A percentile compares a stretch with the other conserved stretches of the same genome.
These are phyloP conservation scores for Drosophila trapezifrons DNA, from an alignment of 1,140 invertebrate genomes.

Conservation along the genomic window DNA sequence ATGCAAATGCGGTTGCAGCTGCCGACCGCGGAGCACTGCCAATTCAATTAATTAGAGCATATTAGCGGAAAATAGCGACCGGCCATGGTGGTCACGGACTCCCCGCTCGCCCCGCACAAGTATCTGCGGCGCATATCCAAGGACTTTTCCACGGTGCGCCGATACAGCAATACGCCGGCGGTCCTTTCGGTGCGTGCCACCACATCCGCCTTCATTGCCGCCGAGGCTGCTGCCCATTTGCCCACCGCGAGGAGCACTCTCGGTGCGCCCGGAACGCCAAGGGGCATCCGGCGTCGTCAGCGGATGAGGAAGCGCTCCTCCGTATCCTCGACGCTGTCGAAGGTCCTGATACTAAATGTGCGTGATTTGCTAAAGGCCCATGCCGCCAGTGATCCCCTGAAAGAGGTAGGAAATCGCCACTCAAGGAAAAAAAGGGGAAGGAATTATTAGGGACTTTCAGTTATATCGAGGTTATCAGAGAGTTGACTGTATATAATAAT, in stretches of 20 bases:
- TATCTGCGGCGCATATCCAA: slow-evolving; percentile 79
- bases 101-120: slow-evolving; percentile 66
- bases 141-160: slow-evolving; percentile 78
- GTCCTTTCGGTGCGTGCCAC: slow-evolving; percentile 16
- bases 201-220: slow-evolving; percentile 34
- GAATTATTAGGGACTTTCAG: too few relatives aligned
- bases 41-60: slow-evolving; percentile 59
- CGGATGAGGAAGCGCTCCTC: slow-evolving; percentile 77
- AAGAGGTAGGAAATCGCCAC: slow-evolving; percentile 56
- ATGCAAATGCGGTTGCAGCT: slow-evolving; percentile 21
- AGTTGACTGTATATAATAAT: too few relatives aligned
- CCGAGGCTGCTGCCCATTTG: slow-evolving; percentile 45
- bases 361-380: slow-evolving; percentile 76
- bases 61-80: slow-evolving; percentile 56
- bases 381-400: slow-evolving; percentile 34
- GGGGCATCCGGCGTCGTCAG: slow-evolving; percentile 69
- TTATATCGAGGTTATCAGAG: too few relatives aligned
- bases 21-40: slow-evolving; percentile 7
- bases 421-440: too few relatives aligned
- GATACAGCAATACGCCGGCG: slow-evolving; percentile 72
- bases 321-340: slow-evolving; percentile 79
- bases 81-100: slow-evolving; percentile 67
- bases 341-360: slow-evolving; percentile 83
- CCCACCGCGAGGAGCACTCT: slow-evolving; percentile 1
- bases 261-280: slow-evolving; percentile 28